These are phyloP conservation scores for Pediacus dermestoides DNA, from an alignment of 2,888 invertebrate species.

Conservation along the genomic window DNA sequence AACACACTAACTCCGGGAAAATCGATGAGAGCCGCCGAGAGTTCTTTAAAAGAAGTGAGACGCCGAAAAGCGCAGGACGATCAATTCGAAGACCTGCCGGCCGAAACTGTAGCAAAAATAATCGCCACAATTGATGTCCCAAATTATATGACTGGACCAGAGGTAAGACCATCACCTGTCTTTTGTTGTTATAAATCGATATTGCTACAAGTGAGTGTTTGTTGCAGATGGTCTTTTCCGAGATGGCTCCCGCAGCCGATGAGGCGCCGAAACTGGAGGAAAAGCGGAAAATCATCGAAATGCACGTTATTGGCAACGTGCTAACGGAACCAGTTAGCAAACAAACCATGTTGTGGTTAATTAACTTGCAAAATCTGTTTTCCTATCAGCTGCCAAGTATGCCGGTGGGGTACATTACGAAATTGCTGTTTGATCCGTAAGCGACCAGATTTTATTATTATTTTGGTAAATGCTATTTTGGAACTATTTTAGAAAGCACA, in stretches of 20 bases:
- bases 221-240: constrained; percentile 70
- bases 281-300: constrained; percentile 81
- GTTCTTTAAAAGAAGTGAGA: constrained; percentile 43
- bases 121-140: constrained; percentile 80
- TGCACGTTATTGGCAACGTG: constrained; percentile 92
- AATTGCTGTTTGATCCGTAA: constrained; percentile 90
- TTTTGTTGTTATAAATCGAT: no score
- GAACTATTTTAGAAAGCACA: constrained; percentile 73
- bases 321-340: constrained; percentile 81
- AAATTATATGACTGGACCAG: constrained; percentile 78
- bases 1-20: constrained; percentile 52
- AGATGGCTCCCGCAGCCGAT: constrained; percentile 77
- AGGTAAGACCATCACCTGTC: constrained; percentile 57
- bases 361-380: constrained; percentile 91
- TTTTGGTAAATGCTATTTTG: constrained; percentile 10
- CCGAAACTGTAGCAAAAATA: constrained; percentile 76
- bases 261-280: constrained; percentile 91
- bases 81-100: constrained; percentile 69
- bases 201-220: no score
- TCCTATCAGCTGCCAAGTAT: constrained; percentile 94
- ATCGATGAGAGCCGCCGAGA: constrained; percentile 24
- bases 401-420: constrained; percentile 96
- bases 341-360: constrained; percentile 90
- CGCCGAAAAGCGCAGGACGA: constrained; percentile 48
- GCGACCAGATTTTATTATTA: constrained; percentile 40